Evolutionary conservation across 2,113 vertebrate species (phyloP).

Genomic region (Alaudala cheleensis): DNA sequence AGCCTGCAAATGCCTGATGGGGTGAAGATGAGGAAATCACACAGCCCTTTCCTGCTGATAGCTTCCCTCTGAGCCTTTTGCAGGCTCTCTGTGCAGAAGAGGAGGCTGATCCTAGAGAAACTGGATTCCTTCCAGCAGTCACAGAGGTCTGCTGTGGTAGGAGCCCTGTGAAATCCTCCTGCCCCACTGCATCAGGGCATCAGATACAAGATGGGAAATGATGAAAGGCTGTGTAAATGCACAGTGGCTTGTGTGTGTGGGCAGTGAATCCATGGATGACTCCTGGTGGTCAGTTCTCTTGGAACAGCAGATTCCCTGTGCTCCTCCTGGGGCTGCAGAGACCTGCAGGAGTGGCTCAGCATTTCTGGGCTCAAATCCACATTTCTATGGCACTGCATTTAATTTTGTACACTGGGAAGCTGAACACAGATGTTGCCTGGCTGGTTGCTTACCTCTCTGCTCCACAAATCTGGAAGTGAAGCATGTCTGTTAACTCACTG

Average conservation of each 20-base stretch:
- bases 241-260: background rate
- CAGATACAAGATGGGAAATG: background rate
- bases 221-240: background rate
- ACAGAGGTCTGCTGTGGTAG: background rate
- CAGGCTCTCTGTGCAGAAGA: background rate
- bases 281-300: background rate
- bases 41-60: background rate
- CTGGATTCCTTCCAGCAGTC: background rate
- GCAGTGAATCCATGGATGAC: background rate
- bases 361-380: background rate
- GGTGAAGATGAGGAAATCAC: background rate
- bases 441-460: background rate
- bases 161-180: background rate
- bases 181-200: background rate
- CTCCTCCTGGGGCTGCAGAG: background rate
- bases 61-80: background rate
- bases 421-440: background rate
- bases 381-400: background rate
- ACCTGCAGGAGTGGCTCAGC: background rate
- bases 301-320: background rate
- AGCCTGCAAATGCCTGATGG: fast-evolving
- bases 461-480: background rate
- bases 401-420: background rate
- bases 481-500: background rate
- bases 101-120: background rate